A percentile compares a stretch with the other conserved stretches of the same genome.
These are phyloP conservation scores for Drosophila rhopaloa DNA, from an alignment of 1,140 invertebrate species.

Conservation along the genomic window DNA sequence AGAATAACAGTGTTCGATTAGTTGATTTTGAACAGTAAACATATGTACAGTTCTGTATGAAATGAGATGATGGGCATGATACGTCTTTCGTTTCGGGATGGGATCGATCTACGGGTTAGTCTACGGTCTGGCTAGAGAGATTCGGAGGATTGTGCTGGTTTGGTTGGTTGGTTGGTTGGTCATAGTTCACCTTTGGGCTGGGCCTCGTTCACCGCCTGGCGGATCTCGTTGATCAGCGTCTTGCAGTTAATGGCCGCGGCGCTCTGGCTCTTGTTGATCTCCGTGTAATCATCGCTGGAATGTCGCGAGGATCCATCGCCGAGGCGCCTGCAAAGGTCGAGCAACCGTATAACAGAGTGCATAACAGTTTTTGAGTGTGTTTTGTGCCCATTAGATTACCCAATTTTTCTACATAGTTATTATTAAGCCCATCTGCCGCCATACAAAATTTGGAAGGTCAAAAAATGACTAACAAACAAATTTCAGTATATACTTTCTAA, in stretches of 20 bases:
- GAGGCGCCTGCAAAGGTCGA: conserved; percentile 72
- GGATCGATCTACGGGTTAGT: conserved; percentile 21
- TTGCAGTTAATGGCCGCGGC: conserved; percentile 87
- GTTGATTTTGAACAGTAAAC: conserved; percentile 49
- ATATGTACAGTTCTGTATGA: conserved; percentile 54
- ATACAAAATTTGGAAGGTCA: no score
- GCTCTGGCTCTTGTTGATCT: conserved; percentile 86
- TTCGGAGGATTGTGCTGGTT: conserved; percentile 34
- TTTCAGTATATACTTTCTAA: no score
- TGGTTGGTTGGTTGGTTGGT: conserved; percentile 25
- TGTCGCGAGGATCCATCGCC: conserved; percentile 87
- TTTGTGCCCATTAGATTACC: neutral
- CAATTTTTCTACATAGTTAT: no score
- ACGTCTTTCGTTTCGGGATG: neutral
- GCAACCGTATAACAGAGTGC: conserved; percentile 48
- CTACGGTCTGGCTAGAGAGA: conserved; percentile 32
- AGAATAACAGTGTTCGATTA: conserved; percentile 36
- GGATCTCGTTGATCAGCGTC: conserved; percentile 92
- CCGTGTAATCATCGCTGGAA: conserved; percentile 87
- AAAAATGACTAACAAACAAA: no score
- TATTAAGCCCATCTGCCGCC: no score
- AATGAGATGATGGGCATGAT: conserved; percentile 32
- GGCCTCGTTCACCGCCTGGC: conserved; percentile 92
- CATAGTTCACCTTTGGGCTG: conserved; percentile 90
- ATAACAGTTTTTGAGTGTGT: conserved; percentile 13